Base-by-base conservation (phyloP, 2,113 vertebrate species). In the Pygoscelis antarcticus region DNA sequence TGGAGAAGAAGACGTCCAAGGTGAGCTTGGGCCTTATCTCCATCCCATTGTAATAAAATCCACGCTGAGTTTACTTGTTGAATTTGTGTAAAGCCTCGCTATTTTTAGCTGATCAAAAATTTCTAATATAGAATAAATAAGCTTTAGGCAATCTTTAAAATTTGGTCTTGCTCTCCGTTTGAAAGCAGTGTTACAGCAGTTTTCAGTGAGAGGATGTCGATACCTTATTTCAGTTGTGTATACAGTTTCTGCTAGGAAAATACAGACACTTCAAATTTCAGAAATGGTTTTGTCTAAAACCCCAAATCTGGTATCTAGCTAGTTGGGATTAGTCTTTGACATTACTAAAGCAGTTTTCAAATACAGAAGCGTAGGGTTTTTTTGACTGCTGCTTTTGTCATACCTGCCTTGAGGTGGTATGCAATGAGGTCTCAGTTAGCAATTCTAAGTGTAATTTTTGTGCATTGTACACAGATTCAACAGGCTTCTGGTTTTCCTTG, bases 1-100 rank as follows among this genome's bases (percentile, higher is more conserved):
- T 98, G 99, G 99, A 98, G 99, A 99, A 99, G 99, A 99, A 99
- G 99, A 99, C 98, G 99, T 99, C 98, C 99, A 99, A 99, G 99
- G 99, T 99, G 99, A 99, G 99, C 99, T 98, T 98, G 98, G 99
- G 98, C 97, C 96, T 98, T 97, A 89, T 93, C 97, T 98, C 98
- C 98, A 94, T 98, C 98, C 98, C 96, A 96, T 93, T 98, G 96
- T 95, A 83, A 94, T 98, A 89, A 98, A 97, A 98, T 96, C 92
- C 98, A 96, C 88, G 27, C 97, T 95, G 96, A 98, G 96, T 95
- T 82, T 96, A 94, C 95, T 97, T 97, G 97, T 98, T 98, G 97
- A 98, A 98, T 98, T 97, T 98, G 97, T 98, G 97, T 98, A 94
- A 94, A 95, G 79, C 93, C 85, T 89, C 10, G 1, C 80, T 66